Percentiles rank a stretch among this genome's conserved stretches.
Evolutionary conservation across 2,888 invertebrate species (phyloP).

Genomic region (Sarcophaga subvicina): DNA sequence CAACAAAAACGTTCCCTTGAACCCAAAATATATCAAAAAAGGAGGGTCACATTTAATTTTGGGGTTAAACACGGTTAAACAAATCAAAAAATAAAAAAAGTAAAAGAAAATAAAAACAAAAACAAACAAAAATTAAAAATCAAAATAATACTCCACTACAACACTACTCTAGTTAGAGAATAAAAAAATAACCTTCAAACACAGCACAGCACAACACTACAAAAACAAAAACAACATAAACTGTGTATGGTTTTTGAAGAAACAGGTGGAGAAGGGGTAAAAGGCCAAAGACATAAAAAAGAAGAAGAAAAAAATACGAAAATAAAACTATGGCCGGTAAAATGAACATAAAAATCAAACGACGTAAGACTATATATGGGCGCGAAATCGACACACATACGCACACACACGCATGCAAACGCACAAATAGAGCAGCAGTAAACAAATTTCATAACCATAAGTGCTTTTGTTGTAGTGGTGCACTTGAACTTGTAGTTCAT

Average conservation of each 20-base stretch:
- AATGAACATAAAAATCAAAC: background rate
- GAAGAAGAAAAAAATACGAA: background rate
- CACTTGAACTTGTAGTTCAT: constrained; percentile 51
- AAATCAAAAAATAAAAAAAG: too few relatives aligned
- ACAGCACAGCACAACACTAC: too few relatives aligned
- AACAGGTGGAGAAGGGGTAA: background rate
- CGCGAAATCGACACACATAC: background rate
- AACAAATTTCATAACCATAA: background rate
- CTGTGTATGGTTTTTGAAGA: background rate
- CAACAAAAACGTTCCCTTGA: too few relatives aligned
- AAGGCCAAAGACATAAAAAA: background rate
- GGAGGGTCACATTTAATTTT: too few relatives aligned
- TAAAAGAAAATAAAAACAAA: too few relatives aligned
- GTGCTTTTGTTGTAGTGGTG: background rate
- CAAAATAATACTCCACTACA: background rate
- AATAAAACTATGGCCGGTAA: constrained; percentile 9
- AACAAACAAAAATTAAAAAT: background rate
- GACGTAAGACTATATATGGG: background rate
- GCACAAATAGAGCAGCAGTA: background rate
- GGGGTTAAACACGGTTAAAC: too few relatives aligned
- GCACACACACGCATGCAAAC: background rate
- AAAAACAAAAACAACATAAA: background rate
- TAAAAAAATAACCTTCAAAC: background rate
- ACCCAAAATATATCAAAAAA: too few relatives aligned
- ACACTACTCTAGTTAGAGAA: background rate